Evolutionary conservation across 2,113 vertebrate genomes (phyloP).

Genomic region (Ameiurus melas): DNA sequence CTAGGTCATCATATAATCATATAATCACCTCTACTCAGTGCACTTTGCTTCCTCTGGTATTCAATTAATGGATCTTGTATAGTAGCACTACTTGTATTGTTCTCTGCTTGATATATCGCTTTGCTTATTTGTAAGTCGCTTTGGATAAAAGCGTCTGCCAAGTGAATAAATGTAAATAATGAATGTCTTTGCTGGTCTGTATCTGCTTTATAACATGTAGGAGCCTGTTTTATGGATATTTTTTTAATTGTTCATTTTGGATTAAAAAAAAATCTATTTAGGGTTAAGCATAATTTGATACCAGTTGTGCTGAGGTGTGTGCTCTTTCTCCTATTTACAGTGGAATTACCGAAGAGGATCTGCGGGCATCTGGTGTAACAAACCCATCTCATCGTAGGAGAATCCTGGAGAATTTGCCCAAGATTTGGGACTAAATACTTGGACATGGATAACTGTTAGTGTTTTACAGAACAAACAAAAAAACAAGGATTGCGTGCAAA

Average conservation of each 20-base stretch:
- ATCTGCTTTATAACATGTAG: background rate
- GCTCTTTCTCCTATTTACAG: constrained; percentile 54
- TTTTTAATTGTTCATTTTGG: background rate
- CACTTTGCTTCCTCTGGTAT: too few relatives aligned
- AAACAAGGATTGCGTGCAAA: background rate
- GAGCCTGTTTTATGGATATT: background rate
- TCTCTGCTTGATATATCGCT: too few relatives aligned
- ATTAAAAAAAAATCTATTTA: background rate
- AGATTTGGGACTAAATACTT: constrained; percentile 71
- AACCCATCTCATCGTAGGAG: constrained; percentile 67
- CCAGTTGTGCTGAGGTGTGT: background rate
- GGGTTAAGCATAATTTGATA: background rate
- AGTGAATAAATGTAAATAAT: too few relatives aligned
- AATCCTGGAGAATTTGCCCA: constrained; percentile 67
- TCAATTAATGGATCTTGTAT: too few relatives aligned
- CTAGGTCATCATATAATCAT: background rate
- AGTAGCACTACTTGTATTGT: too few relatives aligned
- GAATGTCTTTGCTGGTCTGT: background rate
- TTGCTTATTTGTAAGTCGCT: too few relatives aligned
- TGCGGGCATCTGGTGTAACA: constrained; percentile 62
- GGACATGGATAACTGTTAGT: background rate
- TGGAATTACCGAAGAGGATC: constrained; percentile 76
- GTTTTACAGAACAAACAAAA: background rate
- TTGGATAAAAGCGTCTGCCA: too few relatives aligned
- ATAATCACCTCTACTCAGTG: too few relatives aligned